These are phyloP conservation scores for Amblyornis subalaris DNA, from an alignment of 2,113 vertebrate genomes.

Conservation along the genomic window DNA sequence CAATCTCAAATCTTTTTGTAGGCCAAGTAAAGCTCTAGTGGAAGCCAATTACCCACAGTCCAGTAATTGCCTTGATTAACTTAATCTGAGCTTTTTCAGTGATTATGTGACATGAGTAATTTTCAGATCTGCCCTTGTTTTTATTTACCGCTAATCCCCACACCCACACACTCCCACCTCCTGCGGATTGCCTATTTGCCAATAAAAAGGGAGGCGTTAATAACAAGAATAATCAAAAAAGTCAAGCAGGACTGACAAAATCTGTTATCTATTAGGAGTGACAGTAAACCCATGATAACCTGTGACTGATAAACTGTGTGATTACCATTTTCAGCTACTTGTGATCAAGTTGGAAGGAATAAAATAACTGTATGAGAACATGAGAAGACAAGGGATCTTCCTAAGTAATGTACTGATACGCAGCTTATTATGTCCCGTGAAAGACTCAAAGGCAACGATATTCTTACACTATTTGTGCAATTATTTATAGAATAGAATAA, in stretches of 20 bases:
- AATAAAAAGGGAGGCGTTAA: conserved; percentile 30
- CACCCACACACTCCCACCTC: not conserved
- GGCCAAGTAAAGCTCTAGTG: not conserved
- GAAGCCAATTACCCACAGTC: not conserved
- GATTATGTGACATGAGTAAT: not conserved
- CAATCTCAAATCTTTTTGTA: not conserved
- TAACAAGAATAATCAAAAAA: conserved; percentile 14
- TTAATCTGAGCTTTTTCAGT: conserved; percentile 31
- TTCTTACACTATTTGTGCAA: not conserved
- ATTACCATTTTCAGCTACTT: not conserved
- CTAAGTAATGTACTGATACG: not conserved
- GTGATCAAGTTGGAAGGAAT: not conserved
- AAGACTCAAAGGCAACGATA: not conserved
- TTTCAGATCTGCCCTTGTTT: conserved; percentile 10
- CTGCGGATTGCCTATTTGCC: not conserved
- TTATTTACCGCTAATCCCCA: not conserved
- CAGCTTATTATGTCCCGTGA: fast-evolving
- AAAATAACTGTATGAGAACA: not conserved
- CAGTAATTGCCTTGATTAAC: conserved; percentile 38
- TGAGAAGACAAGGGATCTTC: fast-evolving
- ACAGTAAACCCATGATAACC: not conserved
- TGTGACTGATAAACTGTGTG: not conserved
- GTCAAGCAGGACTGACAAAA: conserved; percentile 14
- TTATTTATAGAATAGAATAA: not conserved
- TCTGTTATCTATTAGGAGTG: not conserved